Base-by-base conservation (phyloP, 2,888 invertebrate species). In the Atrina japonica region DNA sequence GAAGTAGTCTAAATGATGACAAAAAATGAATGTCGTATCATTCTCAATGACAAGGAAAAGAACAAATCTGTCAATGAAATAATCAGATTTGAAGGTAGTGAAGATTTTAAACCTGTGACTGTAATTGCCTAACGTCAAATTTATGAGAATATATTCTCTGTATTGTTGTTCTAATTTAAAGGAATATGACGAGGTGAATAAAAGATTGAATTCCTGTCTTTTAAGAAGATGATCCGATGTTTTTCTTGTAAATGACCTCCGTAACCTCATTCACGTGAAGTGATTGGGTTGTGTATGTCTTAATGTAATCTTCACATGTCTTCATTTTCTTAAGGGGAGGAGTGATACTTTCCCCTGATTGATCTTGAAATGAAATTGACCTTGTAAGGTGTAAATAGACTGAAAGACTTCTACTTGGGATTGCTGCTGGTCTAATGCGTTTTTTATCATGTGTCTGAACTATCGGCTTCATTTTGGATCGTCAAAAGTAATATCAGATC, bases 301-400 rank as follows among this genome's bases (percentile, higher is more conserved):
- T 49, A 61, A 49, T 43, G 47, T 61, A 30, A 61, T 61, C 49
- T 18, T 21, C 23, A 61, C 49, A 49, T 47, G 49, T 61, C 59
- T 45, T 53, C 18, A 61, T 61, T 61, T 61, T 61, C 41, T 18
- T 41, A 49, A 29, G 47, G 61, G 61, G 61, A 27, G 61, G 47
- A 47, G 27, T 35, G 21, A 30, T 49, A 27, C 43, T 29, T 49
- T 29, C 49, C 29, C 43, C 23, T 27, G 27, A 47, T 21, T 61
- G 41, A 29, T 16, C 43, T 47, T 49, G 49, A 61, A 49, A 61
- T 61, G 49, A 49, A 30, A 5, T 41, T 47, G 61, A 49, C 61
- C 61, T 61, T 49, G 30, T 61, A 18, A 43, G 49, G 49, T 49
- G 27, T 61, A 49, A 61, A 56, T 35, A 56, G 35, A 56, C 23